A percentile compares a stretch with the other conserved stretches of the same genome.
Evolutionary conservation across 2,113 vertebrate genomes (phyloP).

Genomic region (Melanerpes aurifrons): DNA sequence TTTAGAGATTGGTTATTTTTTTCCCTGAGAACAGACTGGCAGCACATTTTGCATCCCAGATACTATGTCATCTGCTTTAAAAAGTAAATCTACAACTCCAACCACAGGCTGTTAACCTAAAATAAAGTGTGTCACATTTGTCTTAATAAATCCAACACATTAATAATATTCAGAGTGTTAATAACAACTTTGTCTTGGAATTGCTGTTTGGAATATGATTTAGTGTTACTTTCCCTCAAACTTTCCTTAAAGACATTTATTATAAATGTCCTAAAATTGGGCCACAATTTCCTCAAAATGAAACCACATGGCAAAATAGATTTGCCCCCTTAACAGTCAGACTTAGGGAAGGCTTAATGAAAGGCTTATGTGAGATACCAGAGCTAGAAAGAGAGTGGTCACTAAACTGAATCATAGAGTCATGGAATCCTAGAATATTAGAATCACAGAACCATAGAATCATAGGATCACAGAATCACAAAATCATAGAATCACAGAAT

Average conservation of each 20-base stretch:
- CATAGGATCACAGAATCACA: too few relatives aligned
- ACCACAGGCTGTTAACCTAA: background rate
- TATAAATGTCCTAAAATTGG: constrained; percentile 14
- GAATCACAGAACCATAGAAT: too few relatives aligned
- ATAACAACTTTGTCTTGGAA: constrained; percentile 15
- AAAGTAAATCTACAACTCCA: background rate
- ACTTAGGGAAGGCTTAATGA: constrained; percentile 6
- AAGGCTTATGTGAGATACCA: constrained; percentile 33
- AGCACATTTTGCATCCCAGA: background rate
- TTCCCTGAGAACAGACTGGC: background rate
- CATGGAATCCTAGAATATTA: too few relatives aligned
- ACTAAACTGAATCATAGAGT: background rate
- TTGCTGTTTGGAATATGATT: constrained; percentile 45
- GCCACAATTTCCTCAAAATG: constrained; percentile 13
- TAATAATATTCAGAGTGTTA: constrained; percentile 24
- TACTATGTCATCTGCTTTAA: background rate
- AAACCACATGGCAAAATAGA: constrained; percentile 13
- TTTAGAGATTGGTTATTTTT: background rate
- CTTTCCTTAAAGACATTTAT: background rate
- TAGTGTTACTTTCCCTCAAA: constrained; percentile 1
- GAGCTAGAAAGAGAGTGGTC: background rate
- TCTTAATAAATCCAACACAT: background rate
- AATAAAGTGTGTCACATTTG: background rate
- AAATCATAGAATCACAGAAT: background rate
- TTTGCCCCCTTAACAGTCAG: constrained; percentile 20